A percentile compares a stretch with the other conserved stretches of the same genome.
phyloP scores from a whole-genome alignment of 2,113 vertebrate genomes.

The Myiopsitta monachus region DNA sequence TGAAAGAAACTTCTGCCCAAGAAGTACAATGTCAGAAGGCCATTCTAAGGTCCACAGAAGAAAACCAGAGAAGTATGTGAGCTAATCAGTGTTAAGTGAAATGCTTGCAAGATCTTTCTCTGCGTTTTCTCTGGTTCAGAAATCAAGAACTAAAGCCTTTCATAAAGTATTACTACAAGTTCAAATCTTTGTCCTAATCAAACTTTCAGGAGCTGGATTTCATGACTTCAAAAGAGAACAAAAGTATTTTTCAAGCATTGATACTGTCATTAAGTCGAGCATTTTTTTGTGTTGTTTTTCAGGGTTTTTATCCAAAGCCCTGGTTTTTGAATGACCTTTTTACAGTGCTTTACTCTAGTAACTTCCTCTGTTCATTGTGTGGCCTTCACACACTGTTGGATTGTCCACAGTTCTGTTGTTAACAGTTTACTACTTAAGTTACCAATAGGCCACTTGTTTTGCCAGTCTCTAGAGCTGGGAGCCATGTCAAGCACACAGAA shows the following conservation, averaged over 20 bases:
- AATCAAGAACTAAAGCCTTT: not conserved
- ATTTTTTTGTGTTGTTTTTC: not conserved
- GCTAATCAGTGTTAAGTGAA: not conserved
- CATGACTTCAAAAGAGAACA: not conserved
- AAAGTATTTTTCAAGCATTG: not conserved
- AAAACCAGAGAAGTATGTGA: not conserved
- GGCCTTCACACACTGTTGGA: conserved; percentile 53
- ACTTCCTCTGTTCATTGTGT: conserved; percentile 32
- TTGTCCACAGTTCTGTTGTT: conserved; percentile 64
- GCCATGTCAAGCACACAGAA: conserved; percentile 80
- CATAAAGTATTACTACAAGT: not conserved
- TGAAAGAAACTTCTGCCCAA: not conserved
- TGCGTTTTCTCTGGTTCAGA: not conserved
- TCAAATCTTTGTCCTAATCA: not conserved
- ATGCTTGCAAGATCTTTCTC: not conserved
- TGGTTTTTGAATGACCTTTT: not conserved
- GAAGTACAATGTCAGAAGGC: not conserved
- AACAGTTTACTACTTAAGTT: conserved; percentile 75
- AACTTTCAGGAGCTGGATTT: not conserved
- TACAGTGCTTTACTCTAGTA: not conserved
- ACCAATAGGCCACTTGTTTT: conserved; percentile 79
- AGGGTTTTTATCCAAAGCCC: not conserved
- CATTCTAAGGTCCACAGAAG: not conserved
- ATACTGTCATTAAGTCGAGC: not conserved
- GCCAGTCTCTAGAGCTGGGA: conserved; percentile 77